Evolutionary conservation across 1,140 invertebrate species (phyloP), one percentile per base, ranked within the genome.

Genomic region (Phymastichus coffea): DNA sequence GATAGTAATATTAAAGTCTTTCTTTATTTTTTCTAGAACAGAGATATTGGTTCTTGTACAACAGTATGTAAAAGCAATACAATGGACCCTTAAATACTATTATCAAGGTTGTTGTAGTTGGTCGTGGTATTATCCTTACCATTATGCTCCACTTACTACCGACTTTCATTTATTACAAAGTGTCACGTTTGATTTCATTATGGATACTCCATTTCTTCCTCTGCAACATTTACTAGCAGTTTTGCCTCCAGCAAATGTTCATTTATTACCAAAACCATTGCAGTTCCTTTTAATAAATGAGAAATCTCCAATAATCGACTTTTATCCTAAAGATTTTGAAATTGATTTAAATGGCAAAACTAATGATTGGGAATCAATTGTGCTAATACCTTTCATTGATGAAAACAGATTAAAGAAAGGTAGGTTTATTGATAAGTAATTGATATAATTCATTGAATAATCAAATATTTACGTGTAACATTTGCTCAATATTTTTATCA

Each of bases 51-150:
- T 86, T 14, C 90, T 97, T 76, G 91, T 91, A 1, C 85, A 88
- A 70, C 87, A 90, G 43, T 99, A 98, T 77, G 88, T 98, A 4
- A 81, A 86, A 46, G 95, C 93, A 0, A 88, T 99, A 49, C 96
- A 98, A 69, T 99, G 96, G 96, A 95, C 95, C 71, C 79, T 98
- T 4, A 84, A 91, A 71, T 99, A 99, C 77, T 99, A 99, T 75
- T 98, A 96, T 77, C 88, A 95, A 65, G 95, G 96, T 20, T 94
- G 94, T 37, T 89, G 89, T 30, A 96, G 93, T 1, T 99, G 96
- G 96, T 93, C 93, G 19, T 99, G 96, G 95, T 98, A 86, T 76
- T 99, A 96, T 78, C 94, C 94, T 0, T 91, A 93, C 70, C 95
- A 98, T 76, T 99, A 98, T 79, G 91, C 95, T 0, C 96, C 96